A percentile compares a stretch with the other conserved stretches of the same genome.
Conservation (phyloP, 2,113 vertebrate genomes). For the Stegastes partitus region DNA sequence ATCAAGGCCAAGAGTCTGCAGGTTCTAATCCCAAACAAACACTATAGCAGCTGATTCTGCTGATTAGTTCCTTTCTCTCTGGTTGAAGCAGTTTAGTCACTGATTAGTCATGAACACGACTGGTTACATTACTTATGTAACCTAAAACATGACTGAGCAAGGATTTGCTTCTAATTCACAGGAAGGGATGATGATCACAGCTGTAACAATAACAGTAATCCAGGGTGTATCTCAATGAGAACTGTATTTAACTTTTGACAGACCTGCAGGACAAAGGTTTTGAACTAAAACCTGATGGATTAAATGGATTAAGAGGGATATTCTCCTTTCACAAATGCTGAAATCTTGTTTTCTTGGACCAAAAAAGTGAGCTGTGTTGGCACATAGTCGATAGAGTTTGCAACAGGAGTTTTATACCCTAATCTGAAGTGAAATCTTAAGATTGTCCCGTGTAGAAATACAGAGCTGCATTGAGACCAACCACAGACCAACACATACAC, state of each 20-base stretch:
- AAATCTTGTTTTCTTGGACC: too few species aligned
- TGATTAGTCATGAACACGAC: conserved; percentile 30
- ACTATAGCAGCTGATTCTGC: conserved; percentile 18
- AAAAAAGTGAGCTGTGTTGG: not conserved
- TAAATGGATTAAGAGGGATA: not conserved
- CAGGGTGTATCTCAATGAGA: not conserved
- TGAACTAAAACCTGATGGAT: not conserved
- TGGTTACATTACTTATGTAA: not conserved
- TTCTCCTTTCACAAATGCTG: not conserved
- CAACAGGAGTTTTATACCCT: not conserved
- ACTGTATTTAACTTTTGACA: conserved; percentile 17
- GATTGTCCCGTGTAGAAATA: not conserved
- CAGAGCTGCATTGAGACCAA: not conserved
- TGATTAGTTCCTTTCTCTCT: conserved; percentile 41
- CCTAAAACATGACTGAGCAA: not conserved
- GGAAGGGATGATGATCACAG: conserved; percentile 6
- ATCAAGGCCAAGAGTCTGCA: conserved; percentile 14
- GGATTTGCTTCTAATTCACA: not conserved
- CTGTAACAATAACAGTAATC: not conserved
- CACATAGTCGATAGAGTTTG: not conserved
- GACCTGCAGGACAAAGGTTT: not conserved
- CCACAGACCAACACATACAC: not conserved
- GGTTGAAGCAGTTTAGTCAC: not conserved
- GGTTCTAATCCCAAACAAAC: conserved; percentile 41
- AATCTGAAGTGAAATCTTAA: not conserved